These are phyloP conservation scores for Tetraneura akinire DNA, from an alignment of 1,140 invertebrate genomes.

Conservation along the genomic window DNA sequence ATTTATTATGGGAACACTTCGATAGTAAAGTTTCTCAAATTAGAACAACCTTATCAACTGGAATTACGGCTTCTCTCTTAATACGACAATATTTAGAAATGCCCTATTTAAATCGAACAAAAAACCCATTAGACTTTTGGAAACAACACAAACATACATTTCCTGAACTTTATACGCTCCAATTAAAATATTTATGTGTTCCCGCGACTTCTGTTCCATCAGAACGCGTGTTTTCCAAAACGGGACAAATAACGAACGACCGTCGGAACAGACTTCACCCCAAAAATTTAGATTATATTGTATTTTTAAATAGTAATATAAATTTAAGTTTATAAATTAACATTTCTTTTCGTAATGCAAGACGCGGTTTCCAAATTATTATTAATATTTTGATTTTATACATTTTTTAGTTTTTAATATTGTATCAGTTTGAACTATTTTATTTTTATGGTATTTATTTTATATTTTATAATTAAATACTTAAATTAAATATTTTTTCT, in stretches of 20 bases:
- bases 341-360: slow-evolving; percentile 6
- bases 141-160: slow-evolving; percentile 56
- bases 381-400: slow-evolving; percentile 10
- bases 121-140: slow-evolving; percentile 56
- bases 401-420: slow-evolving; percentile 13
- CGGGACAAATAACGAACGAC: slow-evolving; percentile 41
- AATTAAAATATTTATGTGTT: slow-evolving; percentile 26
- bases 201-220: slow-evolving; percentile 39
- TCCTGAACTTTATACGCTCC: slow-evolving; percentile 53
- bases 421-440: slow-evolving; percentile 12
- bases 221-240: slow-evolving; percentile 49
- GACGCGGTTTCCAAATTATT: neutral
- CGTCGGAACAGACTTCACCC: slow-evolving; percentile 28
- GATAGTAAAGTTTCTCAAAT: slow-evolving; percentile 29
- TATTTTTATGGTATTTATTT: slow-evolving; percentile 14
- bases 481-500: slow-evolving; percentile 29
- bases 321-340: slow-evolving; percentile 29
- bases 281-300: slow-evolving; percentile 35
- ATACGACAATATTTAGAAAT: slow-evolving; percentile 27
- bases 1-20: slow-evolving; percentile 32
- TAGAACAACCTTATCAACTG: slow-evolving; percentile 5
- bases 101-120: slow-evolving; percentile 30
- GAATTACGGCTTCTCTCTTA: slow-evolving; percentile 14
- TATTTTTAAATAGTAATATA: slow-evolving; percentile 28
- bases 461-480: neutral